Evolutionary conservation across 2,888 invertebrate genomes (phyloP).

Genomic region (Rhingia rostrata): DNA sequence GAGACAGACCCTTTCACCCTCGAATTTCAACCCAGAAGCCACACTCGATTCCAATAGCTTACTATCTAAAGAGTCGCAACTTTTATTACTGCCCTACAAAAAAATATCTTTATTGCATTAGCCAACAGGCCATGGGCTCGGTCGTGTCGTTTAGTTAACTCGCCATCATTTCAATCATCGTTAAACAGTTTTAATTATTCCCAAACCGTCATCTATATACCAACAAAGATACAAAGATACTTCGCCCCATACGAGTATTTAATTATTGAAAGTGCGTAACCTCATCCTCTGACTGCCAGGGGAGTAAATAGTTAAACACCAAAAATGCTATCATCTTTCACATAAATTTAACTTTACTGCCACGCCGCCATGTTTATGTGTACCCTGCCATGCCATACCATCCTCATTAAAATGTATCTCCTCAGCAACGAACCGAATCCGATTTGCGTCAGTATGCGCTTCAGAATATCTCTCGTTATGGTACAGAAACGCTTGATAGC

Average conservation of each 20-base stretch:
- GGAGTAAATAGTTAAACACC: not conserved
- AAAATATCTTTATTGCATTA: no score
- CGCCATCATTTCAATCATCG: no score
- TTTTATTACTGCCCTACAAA: no score
- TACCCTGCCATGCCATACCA: not conserved
- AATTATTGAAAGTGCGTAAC: conserved; percentile 13
- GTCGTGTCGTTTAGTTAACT: no score
- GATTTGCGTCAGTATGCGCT: not conserved
- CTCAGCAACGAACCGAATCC: not conserved
- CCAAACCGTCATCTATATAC: no score
- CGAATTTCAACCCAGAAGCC: no score
- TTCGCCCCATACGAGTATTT: not conserved
- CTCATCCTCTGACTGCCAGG: not conserved
- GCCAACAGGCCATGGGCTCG: no score
- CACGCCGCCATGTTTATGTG: conserved; percentile 23
- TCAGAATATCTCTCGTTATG: conserved; percentile 2
- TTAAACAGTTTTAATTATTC: no score
- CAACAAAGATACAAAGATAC: not conserved
- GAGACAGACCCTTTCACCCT: no score
- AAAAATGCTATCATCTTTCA: conserved; percentile 16
- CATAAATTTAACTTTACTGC: conserved; percentile 40
- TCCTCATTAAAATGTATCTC: conserved; percentile 31
- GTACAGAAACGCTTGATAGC: conserved; percentile 23
- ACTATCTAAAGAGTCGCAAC: no score
- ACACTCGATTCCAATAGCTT: no score